Conservation (phyloP, 2,113 vertebrate species). For the Albula glossodonta region DNA sequence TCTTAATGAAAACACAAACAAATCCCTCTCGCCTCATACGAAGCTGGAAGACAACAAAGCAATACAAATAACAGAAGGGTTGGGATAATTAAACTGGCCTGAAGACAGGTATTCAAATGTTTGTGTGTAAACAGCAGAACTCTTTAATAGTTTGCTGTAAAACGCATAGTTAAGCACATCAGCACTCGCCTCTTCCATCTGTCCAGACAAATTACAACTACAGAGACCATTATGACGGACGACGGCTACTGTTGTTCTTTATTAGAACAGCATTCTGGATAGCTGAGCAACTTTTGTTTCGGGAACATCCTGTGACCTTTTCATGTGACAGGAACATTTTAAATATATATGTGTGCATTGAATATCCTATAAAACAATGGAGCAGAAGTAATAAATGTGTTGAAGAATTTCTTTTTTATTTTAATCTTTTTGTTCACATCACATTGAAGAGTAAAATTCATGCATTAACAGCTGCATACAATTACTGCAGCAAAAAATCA, state of each 20-base stretch:
- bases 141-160: slow-evolving; percentile 81
- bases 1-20: slow-evolving; percentile 75
- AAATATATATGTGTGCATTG: not conserved
- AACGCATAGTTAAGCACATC: slow-evolving; percentile 77
- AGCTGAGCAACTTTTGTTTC: slow-evolving; percentile 1
- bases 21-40: slow-evolving; percentile 56
- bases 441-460: too few species aligned
- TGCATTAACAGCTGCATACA: not conserved
- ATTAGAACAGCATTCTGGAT: not conserved
- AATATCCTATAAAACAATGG: not conserved
- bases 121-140: slow-evolving; percentile 75
- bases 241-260: slow-evolving; percentile 47
- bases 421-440: too few species aligned
- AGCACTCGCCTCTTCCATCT: slow-evolving; percentile 74
- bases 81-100: slow-evolving; percentile 81
- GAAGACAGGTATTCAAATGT: slow-evolving; percentile 81
- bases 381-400: too few species aligned
- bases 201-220: slow-evolving; percentile 69
- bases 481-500: not conserved
- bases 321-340: not conserved
- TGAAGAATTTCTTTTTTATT: too few species aligned
- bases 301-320: slow-evolving; percentile 17
- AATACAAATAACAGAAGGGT: slow-evolving; percentile 75
- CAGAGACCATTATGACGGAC: slow-evolving; percentile 58
- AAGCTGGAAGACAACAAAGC: slow-evolving; percentile 70